phyloP scores from a whole-genome alignment of 2,113 vertebrate genomes.

The Psammodynastes pulverulentus region DNA sequence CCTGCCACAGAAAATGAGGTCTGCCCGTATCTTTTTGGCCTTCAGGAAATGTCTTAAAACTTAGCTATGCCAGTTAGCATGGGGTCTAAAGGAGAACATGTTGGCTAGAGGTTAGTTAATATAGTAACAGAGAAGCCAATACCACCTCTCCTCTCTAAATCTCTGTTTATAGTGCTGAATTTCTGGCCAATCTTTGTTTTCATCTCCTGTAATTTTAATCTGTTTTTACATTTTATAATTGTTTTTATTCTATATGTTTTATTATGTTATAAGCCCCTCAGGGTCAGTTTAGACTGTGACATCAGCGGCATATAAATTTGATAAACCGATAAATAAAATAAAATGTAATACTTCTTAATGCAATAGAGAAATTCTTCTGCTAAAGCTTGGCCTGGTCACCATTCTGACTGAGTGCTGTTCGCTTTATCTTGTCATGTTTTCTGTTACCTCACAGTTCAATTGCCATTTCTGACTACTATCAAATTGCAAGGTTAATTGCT shows the following conservation, averaged over 20 bases:
- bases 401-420: background rate
- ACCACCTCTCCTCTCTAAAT: background rate
- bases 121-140: background rate
- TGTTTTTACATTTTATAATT: no score
- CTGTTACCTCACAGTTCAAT: background rate
- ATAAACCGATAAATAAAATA: background rate
- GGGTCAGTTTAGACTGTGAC: background rate
- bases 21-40: background rate
- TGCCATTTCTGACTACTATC: background rate
- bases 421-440: background rate
- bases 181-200: background rate
- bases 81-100: background rate
- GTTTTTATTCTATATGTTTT: no score
- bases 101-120: background rate
- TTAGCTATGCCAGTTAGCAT: background rate
- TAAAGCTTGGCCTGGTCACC: background rate
- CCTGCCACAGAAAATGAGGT: background rate
- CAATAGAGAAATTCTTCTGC: background rate
- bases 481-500: background rate
- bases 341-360: background rate
- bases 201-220: no score
- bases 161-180: no score
- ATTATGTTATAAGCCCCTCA: no score
- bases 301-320: background rate
- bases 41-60: background rate